Percentiles rank a stretch among this genome's conserved stretches.
These are phyloP conservation scores for Chaenogobius annularis DNA, from an alignment of 2,113 vertebrate genomes.

Conservation along the genomic window DNA sequence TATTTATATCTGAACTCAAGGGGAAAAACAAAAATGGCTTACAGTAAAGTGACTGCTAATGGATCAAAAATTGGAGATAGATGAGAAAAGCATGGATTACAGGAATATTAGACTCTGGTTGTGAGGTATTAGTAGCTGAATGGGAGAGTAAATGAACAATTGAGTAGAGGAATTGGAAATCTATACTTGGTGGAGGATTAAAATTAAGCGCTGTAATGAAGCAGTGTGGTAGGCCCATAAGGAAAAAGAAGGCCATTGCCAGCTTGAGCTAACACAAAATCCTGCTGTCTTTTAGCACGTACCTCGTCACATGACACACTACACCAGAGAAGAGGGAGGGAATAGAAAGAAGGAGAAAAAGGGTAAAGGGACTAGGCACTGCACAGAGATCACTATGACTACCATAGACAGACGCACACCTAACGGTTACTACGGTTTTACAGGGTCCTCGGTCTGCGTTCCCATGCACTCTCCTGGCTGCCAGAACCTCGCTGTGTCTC, in stretches of 20 bases:
- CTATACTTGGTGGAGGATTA: conserved; percentile 60
- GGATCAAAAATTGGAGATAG: conserved; percentile 49
- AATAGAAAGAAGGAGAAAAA: conserved; percentile 7
- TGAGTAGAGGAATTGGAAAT: conserved; percentile 61
- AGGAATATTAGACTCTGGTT: conserved; percentile 56
- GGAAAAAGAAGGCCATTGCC: conserved; percentile 45
- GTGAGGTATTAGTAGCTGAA: conserved; percentile 56
- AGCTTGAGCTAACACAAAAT: conserved; percentile 57
- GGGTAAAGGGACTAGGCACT: conserved; percentile 41
- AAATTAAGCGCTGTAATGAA: conserved; percentile 51
- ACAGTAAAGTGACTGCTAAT: conserved; percentile 45
- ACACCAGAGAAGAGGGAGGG: conserved; percentile 49
- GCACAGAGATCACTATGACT: conserved; percentile 73
- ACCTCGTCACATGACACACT: conserved; percentile 65
- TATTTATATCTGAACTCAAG: conserved; percentile 54
- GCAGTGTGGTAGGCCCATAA: conserved; percentile 22
- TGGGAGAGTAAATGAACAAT: conserved; percentile 63
- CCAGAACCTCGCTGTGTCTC: conserved; percentile 81
- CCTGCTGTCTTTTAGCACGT: conserved; percentile 59
- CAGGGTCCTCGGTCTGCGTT: conserved; percentile 73
- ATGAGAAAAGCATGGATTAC: conserved; percentile 56
- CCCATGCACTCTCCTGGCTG: conserved; percentile 81
- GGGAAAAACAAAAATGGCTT: conserved; percentile 36
- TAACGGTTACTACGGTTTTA: conserved; percentile 55
- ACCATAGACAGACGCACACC: conserved; percentile 62